Conservation (phyloP, 37 sponge, comb jelly and placozoan species). For the Cliona cf. orientalis region DNA sequence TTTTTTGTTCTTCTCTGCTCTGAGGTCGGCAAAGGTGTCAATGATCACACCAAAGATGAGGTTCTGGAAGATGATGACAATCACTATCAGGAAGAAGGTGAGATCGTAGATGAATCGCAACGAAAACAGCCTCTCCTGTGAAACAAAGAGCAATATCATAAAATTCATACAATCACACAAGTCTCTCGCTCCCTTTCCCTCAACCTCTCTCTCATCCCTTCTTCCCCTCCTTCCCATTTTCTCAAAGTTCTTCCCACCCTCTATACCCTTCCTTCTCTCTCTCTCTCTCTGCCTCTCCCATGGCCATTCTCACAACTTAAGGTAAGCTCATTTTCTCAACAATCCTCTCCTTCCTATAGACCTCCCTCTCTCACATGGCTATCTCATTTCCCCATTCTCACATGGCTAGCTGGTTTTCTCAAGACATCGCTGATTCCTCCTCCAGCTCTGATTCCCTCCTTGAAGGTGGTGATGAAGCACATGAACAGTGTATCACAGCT, state of each 20-base stretch:
- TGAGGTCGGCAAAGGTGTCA: conserved; percentile 98
- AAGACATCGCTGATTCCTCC: conserved; percentile 98
- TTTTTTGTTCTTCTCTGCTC: conserved; percentile 85
- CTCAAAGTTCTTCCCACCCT: too few relatives aligned
- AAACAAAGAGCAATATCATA: conserved; percentile 3
- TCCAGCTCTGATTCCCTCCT: conserved; percentile 92
- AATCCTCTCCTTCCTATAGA: too few relatives aligned
- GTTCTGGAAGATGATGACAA: conserved; percentile 97
- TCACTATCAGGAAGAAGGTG: conserved; percentile 90
- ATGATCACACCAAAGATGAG: conserved; percentile 99
- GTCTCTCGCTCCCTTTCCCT: too few relatives aligned
- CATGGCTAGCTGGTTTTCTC: conserved; percentile 77
- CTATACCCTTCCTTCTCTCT: too few relatives aligned
- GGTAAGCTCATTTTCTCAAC: conserved; percentile 94
- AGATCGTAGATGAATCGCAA: conserved; percentile 88
- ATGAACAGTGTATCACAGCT: conserved; percentile 94
- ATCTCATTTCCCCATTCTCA: too few relatives aligned
- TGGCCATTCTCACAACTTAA: conserved; percentile 75
- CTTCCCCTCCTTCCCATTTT: too few relatives aligned
- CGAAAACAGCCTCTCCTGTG: conserved; percentile 74
- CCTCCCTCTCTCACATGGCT: too few relatives aligned
- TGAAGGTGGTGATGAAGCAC: conserved; percentile 92
- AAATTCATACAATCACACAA: too few relatives aligned
- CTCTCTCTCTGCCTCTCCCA: too few relatives aligned
- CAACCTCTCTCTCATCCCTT: too few relatives aligned